phyloP scores from a whole-genome alignment of 1,140 invertebrate species.

The Scylla paramamosain region DNA sequence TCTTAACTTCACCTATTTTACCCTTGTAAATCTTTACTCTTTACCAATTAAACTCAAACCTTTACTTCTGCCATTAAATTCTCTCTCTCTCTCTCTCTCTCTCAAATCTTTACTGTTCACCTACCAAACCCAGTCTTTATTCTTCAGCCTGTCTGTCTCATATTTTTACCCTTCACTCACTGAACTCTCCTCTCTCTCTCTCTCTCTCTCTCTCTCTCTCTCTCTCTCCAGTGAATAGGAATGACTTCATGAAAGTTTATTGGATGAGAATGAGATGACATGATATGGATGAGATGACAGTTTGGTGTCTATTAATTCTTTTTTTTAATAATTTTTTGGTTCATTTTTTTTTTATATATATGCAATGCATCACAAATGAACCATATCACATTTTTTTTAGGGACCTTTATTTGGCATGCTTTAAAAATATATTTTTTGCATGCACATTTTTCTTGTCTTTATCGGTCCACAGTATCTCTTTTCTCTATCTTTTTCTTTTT shows the following conservation, averaged over 20 bases:
- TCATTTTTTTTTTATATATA: not conserved
- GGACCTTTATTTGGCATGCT: constrained; percentile 4
- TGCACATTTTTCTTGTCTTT: constrained; percentile 19
- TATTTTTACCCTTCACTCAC: too few species aligned
- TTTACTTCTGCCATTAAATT: too few species aligned
- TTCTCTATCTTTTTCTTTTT: not conserved
- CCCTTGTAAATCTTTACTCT: too few species aligned
- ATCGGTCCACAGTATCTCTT: not conserved
- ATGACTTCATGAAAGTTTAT: not conserved
- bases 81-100: too few species aligned
- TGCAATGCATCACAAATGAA: constrained; percentile 4
- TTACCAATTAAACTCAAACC: too few species aligned
- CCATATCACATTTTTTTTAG: constrained; percentile 24
- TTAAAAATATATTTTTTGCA: constrained; percentile 25
- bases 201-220: too few species aligned
- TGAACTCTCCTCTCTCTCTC: too few species aligned
- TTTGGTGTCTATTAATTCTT: not conserved
- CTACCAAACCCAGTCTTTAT: too few species aligned
- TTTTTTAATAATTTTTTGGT: constrained; percentile 17
- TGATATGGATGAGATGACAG: not conserved
- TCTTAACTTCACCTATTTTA: too few species aligned
- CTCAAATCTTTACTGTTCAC: too few species aligned
- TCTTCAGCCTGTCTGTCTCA: not conserved
- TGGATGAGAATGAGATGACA: not conserved
- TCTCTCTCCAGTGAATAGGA: too few species aligned